Evolutionary conservation across 2,888 invertebrate species (phyloP).

Genomic region (Chrysodeixis includens): DNA sequence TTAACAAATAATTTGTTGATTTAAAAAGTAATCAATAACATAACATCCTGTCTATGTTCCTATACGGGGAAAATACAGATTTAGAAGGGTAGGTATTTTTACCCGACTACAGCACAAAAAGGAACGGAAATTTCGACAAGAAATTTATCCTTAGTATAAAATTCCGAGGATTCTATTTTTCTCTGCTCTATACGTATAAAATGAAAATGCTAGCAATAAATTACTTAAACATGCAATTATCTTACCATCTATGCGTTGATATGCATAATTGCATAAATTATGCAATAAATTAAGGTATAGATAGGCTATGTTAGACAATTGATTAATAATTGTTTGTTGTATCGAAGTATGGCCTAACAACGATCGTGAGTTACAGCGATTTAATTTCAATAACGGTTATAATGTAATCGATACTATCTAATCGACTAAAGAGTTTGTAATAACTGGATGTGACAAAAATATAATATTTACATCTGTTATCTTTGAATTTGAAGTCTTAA

Average conservation of each 20-base stretch:
- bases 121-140: too few species aligned
- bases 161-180: neutral
- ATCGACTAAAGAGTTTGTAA: too few species aligned
- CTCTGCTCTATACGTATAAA: neutral
- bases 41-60: too few species aligned
- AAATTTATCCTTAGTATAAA: too few species aligned
- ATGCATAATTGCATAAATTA: slow-evolving; percentile 6
- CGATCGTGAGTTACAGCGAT: neutral
- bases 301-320: neutral
- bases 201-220: neutral
- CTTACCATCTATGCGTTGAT: neutral
- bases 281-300: neutral
- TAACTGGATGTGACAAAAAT: too few species aligned
- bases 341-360: neutral
- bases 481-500: too few species aligned
- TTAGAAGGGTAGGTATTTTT: too few species aligned
- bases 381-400: neutral
- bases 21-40: too few species aligned
- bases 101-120: too few species aligned
- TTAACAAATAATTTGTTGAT: too few species aligned
- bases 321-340: neutral
- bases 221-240: neutral
- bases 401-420: neutral
- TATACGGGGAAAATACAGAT: too few species aligned
- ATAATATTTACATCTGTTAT: too few species aligned